These are phyloP conservation scores for Pteruthius melanotis DNA, from an alignment of 2,113 vertebrate species.

Conservation along the genomic window DNA sequence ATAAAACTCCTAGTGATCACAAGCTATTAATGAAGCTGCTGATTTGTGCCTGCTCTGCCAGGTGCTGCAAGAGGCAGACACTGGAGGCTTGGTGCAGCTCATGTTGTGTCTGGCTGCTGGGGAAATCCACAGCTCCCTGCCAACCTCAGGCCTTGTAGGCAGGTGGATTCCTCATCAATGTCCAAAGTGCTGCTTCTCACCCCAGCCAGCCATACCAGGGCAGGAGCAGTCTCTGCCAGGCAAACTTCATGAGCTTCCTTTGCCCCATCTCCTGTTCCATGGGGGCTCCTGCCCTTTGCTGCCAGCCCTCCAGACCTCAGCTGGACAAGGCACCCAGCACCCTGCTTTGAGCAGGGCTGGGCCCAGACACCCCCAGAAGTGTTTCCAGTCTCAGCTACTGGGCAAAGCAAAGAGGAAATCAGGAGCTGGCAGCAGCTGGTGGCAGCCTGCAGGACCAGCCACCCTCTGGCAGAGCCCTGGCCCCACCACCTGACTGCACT, in stretches of 20 bases:
- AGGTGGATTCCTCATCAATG: neutral
- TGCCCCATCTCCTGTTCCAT: neutral
- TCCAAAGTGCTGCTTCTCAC: neutral
- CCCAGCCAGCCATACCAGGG: neutral
- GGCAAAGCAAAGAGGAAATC: neutral
- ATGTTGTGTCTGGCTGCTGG: neutral
- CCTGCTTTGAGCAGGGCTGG: neutral
- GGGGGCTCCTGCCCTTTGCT: neutral
- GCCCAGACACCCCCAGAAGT: neutral
- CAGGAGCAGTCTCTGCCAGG: neutral
- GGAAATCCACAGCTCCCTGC: neutral
- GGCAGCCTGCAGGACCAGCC: neutral
- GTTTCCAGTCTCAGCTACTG: neutral
- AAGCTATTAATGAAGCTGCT: constrained; percentile 37
- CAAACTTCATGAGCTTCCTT: neutral
- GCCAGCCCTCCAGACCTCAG: neutral
- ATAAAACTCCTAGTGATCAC: neutral
- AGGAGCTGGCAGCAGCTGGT: neutral
- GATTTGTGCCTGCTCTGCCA: constrained; percentile 26
- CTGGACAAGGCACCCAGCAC: neutral
- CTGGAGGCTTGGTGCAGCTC: neutral
- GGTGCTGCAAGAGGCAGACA: neutral
- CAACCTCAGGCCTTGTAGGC: neutral
- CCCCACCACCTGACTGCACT: neutral
- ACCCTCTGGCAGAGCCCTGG: neutral